phyloP scores from a whole-genome alignment of 2,888 invertebrate species.

The Dicycla oo region DNA sequence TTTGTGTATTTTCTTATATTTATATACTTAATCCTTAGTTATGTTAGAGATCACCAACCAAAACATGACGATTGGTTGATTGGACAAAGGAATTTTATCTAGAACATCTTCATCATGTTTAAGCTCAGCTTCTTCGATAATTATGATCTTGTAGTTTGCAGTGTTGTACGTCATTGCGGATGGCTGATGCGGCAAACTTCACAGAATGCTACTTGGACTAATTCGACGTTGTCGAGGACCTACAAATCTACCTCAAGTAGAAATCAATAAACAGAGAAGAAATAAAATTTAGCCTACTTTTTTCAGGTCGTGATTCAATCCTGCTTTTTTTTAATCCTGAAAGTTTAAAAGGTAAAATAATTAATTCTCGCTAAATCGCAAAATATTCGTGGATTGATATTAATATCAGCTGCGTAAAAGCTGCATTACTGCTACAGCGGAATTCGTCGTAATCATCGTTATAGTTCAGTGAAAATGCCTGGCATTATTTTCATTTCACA shows the following conservation, averaged over 20 bases:
- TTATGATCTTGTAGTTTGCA: neutral
- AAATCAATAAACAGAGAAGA: neutral
- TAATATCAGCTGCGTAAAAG: slow-evolving; percentile 13
- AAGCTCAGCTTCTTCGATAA: neutral
- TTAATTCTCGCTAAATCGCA: neutral
- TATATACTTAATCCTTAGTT: no score
- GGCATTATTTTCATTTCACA: slow-evolving; percentile 27
- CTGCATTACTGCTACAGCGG: neutral
- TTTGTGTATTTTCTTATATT: no score
- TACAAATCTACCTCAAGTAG: neutral
- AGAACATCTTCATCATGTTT: neutral
- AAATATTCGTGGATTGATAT: slow-evolving; percentile 5
- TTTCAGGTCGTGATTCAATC: neutral
- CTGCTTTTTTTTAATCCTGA: neutral
- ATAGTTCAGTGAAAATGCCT: slow-evolving; percentile 15
- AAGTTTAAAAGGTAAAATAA: slow-evolving; percentile 8
- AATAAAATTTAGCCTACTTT: neutral
- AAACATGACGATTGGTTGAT: neutral
- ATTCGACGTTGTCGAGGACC: neutral
- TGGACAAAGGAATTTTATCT: neutral
- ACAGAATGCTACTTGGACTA: slow-evolving; percentile 1
- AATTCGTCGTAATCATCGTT: neutral
- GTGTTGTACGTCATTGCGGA: neutral
- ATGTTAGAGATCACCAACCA: no score
- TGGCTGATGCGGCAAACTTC: neutral